Evolutionary conservation across 2,113 vertebrate species (phyloP), one percentile per base, ranked within the genome.

Genomic region (Eretmodus cyanostictus): DNA sequence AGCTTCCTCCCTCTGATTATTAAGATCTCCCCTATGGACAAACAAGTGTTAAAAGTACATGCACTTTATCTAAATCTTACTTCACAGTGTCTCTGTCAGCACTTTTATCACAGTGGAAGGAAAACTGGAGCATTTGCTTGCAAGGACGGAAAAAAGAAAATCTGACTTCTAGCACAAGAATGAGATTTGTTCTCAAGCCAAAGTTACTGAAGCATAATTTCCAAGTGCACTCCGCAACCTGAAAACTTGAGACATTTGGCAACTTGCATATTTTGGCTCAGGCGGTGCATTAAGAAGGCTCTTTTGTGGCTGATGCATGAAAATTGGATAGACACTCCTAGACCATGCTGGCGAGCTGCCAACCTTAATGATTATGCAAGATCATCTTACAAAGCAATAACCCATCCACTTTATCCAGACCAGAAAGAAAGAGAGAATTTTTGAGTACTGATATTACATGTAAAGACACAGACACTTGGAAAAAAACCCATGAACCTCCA

Each of bases 241-340:
- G 88, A 89, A 91, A 93, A 93, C 93, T 83, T 87, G 93, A 95
- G 92, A 94, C 89, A 92, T 92, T 94, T 95, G 95, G 95, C 94
- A 94, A 82, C 80, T 51, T 17, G 83, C 40, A 87, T 87, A 87
- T 91, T 92, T 93, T 94, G 94, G 94, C 93, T 84, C 76, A 22
- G 87, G 86, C 54, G 0, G 47, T 16, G 84, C 92, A 89, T 93
- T 93, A 92, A 94, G 93, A 93, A 85, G 92, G 84, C 29, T 88
- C 85, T 91, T 93, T 93, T 91, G 92, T 92, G 94, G 93, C 85
- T 94, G 89, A 90, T 89, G 89, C 91, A 90, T 94, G 91, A 95
- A 97, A 95, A 96, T 90, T 89, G 92, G 95, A 96, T 85, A 82
- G 94, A 89, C 66, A 61, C 78, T 90, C 88, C 93, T 81, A 86